Evolutionary conservation across 2,113 vertebrate genomes (phyloP).

Genomic region (Paracanthobrama guichenoti): DNA sequence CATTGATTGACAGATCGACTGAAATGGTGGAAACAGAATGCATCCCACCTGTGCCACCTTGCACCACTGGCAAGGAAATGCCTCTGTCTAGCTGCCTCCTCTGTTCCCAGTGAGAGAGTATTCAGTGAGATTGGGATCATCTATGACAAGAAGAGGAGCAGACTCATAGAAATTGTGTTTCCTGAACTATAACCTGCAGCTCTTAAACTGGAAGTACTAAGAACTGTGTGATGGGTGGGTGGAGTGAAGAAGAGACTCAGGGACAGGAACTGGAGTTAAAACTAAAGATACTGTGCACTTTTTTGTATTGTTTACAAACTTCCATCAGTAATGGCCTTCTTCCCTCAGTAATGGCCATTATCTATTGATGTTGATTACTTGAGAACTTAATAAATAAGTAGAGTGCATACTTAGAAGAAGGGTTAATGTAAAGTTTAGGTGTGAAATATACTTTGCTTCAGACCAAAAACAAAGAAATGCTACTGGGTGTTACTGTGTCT

Average conservation of each 20-base stretch:
- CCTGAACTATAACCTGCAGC: constrained; percentile 23
- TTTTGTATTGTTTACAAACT: neutral
- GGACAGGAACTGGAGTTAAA: neutral
- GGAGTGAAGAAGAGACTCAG: neutral
- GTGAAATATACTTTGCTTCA: too few relatives aligned
- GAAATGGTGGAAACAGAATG: constrained; percentile 27
- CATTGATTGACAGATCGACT: neutral
- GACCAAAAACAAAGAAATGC: too few relatives aligned
- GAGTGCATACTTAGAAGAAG: too few relatives aligned
- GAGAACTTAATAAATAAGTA: too few relatives aligned
- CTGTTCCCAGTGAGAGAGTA: neutral
- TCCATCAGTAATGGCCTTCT: neutral
- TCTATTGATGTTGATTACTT: too few relatives aligned
- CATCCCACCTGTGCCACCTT: neutral
- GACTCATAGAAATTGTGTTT: neutral
- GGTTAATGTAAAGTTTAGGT: too few relatives aligned
- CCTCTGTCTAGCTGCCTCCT: constrained; percentile 13
- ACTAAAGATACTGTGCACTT: neutral
- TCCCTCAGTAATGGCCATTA: neutral
- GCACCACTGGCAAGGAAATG: constrained; percentile 29
- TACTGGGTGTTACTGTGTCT: too few relatives aligned
- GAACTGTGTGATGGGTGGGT: neutral
- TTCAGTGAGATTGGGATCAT: constrained; percentile 1
- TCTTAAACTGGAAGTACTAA: constrained; percentile 27
- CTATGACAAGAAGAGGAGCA: constrained; percentile 11